phyloP scores from a whole-genome alignment of 2,113 vertebrate species.

The Hippoglossus stenolepis region DNA sequence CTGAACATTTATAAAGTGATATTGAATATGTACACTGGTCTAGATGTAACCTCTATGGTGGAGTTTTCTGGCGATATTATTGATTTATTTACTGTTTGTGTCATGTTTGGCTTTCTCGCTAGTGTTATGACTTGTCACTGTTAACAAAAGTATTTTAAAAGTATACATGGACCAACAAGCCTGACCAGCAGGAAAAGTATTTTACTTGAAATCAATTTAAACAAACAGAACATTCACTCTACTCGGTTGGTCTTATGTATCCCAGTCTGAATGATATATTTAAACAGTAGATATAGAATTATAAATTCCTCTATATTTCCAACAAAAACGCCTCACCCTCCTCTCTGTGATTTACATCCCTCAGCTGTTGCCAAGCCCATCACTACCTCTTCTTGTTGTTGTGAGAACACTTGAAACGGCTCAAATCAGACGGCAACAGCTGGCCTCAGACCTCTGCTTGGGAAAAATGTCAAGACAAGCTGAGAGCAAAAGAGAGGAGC shows the following conservation, averaged over 20 bases:
- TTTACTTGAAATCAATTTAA: neutral
- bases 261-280: neutral
- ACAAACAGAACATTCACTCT: neutral
- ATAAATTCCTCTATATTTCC: neutral
- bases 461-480: constrained; percentile 25
- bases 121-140: too few species aligned
- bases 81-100: neutral
- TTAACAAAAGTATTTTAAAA: too few species aligned
- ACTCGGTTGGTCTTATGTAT: neutral
- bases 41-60: too few species aligned
- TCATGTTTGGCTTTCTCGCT: too few species aligned
- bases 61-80: too few species aligned
- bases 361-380: constrained; percentile 43
- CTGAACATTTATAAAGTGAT: too few species aligned
- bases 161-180: neutral
- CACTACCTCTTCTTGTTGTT: constrained; percentile 22
- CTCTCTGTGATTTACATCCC: constrained; percentile 15
- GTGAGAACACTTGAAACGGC: constrained; percentile 55
- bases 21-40: too few species aligned
- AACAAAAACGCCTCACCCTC: neutral
- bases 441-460: constrained; percentile 49
- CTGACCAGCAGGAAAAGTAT: neutral
- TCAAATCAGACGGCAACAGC: constrained; percentile 62
- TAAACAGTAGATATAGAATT: constrained; percentile 11
- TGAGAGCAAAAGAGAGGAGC: constrained; percentile 20